phyloP scores from a whole-genome alignment of 1,140 invertebrate genomes.

The Coelopa frigida region DNA sequence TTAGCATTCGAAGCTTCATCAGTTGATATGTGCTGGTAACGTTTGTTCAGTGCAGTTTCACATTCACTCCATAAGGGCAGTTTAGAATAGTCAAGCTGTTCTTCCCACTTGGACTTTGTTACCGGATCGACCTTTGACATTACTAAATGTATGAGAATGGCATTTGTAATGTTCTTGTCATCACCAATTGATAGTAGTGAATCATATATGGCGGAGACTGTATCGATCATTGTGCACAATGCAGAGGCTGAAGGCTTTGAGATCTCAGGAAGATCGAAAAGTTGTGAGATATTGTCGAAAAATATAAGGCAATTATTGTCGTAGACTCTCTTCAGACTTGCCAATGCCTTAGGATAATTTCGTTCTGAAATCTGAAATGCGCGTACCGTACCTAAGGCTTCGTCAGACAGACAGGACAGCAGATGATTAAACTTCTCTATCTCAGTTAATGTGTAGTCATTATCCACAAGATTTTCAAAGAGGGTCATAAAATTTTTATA shows the following conservation, averaged over 20 bases:
- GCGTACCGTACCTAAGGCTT: constrained; percentile 9
- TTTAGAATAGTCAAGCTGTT: constrained; percentile 8
- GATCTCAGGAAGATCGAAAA: constrained; percentile 10
- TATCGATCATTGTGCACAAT: constrained; percentile 6
- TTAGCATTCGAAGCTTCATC: constrained; percentile 9
- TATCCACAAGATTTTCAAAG: constrained; percentile 5
- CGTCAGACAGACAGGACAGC: constrained; percentile 10
- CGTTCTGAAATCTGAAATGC: constrained; percentile 6
- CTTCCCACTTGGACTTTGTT: constrained; percentile 11
- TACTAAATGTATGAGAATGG: constrained; percentile 8
- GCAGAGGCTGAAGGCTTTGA: constrained; percentile 7
- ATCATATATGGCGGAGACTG: constrained; percentile 10
- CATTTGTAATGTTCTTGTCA: constrained; percentile 6
- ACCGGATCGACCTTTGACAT: constrained; percentile 13
- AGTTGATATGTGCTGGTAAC: constrained; percentile 11
- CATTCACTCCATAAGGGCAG: constrained; percentile 10
- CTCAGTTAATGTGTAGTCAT: constrained; percentile 2
- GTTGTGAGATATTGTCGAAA: constrained; percentile 1
- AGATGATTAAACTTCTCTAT: constrained; percentile 13
- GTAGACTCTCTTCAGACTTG: constrained; percentile 11
- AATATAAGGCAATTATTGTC: constrained; percentile 12
- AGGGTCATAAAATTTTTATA: constrained; percentile 4
- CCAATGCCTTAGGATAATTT: constrained; percentile 12
- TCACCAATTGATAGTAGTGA: constrained; percentile 10
- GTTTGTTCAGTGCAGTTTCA: constrained; percentile 2